Conservation (phyloP, 1,140 invertebrate species). For the Aleiodes sp. region DNA sequence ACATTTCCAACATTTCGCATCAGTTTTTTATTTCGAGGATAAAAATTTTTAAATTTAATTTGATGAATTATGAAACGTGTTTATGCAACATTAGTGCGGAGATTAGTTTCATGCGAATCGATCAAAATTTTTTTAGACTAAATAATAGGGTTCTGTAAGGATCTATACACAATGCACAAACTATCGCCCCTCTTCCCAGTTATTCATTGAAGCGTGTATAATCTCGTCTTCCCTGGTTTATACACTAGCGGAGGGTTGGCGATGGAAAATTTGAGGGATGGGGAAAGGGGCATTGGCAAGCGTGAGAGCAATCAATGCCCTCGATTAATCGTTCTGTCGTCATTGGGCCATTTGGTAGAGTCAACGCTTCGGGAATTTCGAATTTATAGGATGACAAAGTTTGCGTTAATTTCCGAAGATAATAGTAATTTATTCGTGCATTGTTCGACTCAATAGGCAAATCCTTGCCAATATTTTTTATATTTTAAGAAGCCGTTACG, state of each 20-base stretch:
- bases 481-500: background rate
- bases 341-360: slow-evolving; percentile 36
- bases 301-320: slow-evolving; percentile 47
- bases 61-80: background rate
- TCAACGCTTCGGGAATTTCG: background rate
- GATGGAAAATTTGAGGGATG: background rate
- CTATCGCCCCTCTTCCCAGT: slow-evolving; percentile 12
- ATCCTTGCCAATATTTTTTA: background rate
- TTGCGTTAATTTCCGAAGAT: background rate
- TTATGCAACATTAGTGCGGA: background rate
- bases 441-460: too few species aligned
- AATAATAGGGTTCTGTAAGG: background rate
- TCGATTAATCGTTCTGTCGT: slow-evolving; percentile 48
- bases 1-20: background rate
- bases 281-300: slow-evolving; percentile 25
- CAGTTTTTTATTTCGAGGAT: background rate
- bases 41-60: background rate
- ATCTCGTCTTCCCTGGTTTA: slow-evolving; percentile 49
- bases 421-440: background rate
- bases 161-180: slow-evolving; percentile 25
- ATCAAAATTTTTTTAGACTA: slow-evolving; percentile 9
- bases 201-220: slow-evolving; percentile 52
- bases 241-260: slow-evolving; percentile 7
- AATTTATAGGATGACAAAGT: background rate
- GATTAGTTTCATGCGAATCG: slow-evolving; percentile 31